A percentile compares a stretch with the other conserved stretches of the same genome.
phyloP scores from a whole-genome alignment of 2,113 vertebrate genomes.

The Paradoxurus hermaphroditus region DNA sequence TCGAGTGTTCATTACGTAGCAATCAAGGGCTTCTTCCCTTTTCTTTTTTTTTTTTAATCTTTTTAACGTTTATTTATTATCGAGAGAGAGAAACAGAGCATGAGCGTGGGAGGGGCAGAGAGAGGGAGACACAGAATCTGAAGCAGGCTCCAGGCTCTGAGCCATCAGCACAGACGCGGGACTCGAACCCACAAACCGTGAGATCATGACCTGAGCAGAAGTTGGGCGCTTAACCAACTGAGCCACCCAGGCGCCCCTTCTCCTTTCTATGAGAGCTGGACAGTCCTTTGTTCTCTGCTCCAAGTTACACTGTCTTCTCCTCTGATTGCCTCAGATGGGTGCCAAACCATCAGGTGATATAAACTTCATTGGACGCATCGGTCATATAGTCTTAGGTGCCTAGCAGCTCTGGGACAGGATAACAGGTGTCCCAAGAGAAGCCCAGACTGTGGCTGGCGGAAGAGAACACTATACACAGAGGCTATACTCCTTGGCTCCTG shows the following conservation, averaged over 20 bases:
- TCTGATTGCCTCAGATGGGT: neutral
- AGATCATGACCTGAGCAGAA: too few species aligned
- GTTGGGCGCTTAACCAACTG: too few species aligned
- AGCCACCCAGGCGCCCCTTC: too few species aligned
- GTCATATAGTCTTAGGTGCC: neutral
- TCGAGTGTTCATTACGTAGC: neutral
- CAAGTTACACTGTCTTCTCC: neutral
- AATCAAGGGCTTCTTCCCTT: neutral
- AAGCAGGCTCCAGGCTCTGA: too few species aligned
- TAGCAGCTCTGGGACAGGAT: rapidly evolving
- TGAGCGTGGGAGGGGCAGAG: too few species aligned
- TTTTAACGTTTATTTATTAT: too few species aligned
- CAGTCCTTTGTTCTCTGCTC: neutral
- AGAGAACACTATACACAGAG: rapidly evolving
- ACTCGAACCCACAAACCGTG: too few species aligned
- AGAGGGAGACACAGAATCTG: too few species aligned
- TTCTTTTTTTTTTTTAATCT: too few species aligned
- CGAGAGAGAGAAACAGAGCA: too few species aligned
- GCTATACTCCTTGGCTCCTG: rapidly evolving
- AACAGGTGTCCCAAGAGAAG: neutral
- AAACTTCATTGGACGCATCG: neutral
- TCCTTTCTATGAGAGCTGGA: neutral
- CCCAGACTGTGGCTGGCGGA: neutral
- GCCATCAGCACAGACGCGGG: too few species aligned
- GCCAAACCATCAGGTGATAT: rapidly evolving